Evolutionary conservation across 2,888 invertebrate genomes (phyloP), one percentile per base, ranked within the genome.

Genomic region (Salticus scenicus): DNA sequence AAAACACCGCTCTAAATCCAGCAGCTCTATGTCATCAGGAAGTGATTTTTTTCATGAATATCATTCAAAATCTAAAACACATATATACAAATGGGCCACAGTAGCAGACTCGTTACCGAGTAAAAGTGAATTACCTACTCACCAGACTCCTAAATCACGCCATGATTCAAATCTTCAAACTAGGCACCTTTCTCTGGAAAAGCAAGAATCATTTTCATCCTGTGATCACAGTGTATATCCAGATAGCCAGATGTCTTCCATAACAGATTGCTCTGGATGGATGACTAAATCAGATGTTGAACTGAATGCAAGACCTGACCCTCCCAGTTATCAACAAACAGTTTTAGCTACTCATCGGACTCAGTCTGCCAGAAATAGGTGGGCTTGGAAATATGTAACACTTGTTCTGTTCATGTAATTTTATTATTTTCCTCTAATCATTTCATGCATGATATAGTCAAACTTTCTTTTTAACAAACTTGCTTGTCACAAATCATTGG

Each of bases 331-430:
- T 30, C 77, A 84, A 30, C 77, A 84, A 57, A 77, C 84, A 28
- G 31, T 71, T 47, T 47, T 76, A n/a, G 42, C 73, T 24, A 63
- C 84, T 78, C 75, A 84, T 31, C 72, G 77, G 71, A 64, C 47
- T 72, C 83, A 83, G 20, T 70, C 63, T 51, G 20, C 76, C 24
- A 77, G 33, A 69, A 84, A 84, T 84, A 84, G 84, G 83, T 84
- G 83, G 83, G 83, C 66, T 57, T 83, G 83, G 76, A 83, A 77
- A 83, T 83, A 77, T 77, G 77, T 83, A 64, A 83, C 83, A 47
- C 83, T 83, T 72, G 83, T 84, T 78, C 67, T 84, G 5, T 84
- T 77, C 73, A 74, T 80, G 73, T 27, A 28, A 27, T 37, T 69
- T 47, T 17, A 37, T 63, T 24, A 51, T 57, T 77, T 69, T 24